A percentile compares a stretch with the other conserved stretches of the same genome.
phyloP scores from a whole-genome alignment of 2,113 vertebrate species.

The Rhinolophus sinicus region DNA sequence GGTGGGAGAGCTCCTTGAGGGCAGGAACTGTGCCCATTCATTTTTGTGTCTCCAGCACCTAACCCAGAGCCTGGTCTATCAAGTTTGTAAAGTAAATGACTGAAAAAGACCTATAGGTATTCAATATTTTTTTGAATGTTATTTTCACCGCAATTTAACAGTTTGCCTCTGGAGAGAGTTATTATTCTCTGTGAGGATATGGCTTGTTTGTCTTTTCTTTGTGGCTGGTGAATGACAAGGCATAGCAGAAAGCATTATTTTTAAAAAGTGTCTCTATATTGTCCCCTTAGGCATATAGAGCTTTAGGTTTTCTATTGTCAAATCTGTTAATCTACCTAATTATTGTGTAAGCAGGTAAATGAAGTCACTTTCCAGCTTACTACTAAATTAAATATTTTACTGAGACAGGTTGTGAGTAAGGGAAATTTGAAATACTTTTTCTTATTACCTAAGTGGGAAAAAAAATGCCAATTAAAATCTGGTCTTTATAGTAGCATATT shows the following conservation, averaged over 20 bases:
- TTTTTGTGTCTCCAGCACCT: neutral
- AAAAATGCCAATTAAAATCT: conserved; percentile 46
- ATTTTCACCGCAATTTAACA: neutral
- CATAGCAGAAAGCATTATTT: conserved; percentile 13
- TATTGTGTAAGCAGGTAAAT: conserved; percentile 48
- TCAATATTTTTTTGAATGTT: neutral
- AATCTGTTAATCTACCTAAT: conserved; percentile 62
- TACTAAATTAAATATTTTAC: conserved; percentile 55
- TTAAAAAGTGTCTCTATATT: neutral
- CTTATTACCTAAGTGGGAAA: conserved; percentile 22
- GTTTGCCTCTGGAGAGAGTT: neutral
- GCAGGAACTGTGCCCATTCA: neutral
- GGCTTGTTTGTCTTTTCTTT: conserved; percentile 19
- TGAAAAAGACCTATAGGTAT: neutral
- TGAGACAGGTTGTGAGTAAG: conserved; percentile 2
- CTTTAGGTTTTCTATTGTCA: conserved; percentile 47
- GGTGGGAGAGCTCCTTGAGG: neutral
- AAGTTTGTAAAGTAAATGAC: neutral
- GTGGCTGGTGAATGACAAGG: conserved; percentile 35
- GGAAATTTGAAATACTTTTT: conserved; percentile 19
- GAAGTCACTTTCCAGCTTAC: conserved; percentile 55
- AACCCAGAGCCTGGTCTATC: neutral
- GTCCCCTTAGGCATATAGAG: neutral
- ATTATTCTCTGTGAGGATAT: neutral
- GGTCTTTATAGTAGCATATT: neutral